These are phyloP conservation scores for Montipora foliosa DNA, from an alignment of 64 coral and sea anemone species.

Conservation along the genomic window DNA sequence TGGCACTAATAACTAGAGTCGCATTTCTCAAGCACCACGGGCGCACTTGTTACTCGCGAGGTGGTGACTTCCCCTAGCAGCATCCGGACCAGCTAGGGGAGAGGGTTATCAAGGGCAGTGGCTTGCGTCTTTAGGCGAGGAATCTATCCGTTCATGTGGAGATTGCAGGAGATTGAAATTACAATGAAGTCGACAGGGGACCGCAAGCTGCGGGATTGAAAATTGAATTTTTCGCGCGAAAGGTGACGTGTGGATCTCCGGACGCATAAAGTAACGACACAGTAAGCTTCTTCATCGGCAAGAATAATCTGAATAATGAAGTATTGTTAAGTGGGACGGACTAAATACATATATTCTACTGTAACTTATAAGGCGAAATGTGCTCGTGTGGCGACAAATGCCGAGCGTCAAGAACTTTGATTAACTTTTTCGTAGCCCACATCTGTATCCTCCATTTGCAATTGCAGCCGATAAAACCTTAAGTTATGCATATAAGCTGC, in stretches of 20 bases:
- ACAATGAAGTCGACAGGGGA: background rate
- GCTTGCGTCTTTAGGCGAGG: background rate
- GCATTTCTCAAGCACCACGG: background rate
- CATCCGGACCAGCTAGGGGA: no score
- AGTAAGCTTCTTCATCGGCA: background rate
- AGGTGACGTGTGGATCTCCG: background rate
- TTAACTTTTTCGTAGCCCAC: background rate
- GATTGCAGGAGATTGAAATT: background rate
- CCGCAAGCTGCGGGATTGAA: background rate
- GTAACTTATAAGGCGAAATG: background rate
- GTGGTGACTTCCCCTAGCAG: background rate
- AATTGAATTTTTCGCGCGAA: slow-evolving; percentile 8
- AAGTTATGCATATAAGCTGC: no score
- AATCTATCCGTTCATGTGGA: background rate
- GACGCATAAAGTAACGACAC: background rate
- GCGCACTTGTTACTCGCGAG: background rate
- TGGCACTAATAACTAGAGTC: background rate
- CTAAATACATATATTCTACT: background rate
- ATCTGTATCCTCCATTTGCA: background rate
- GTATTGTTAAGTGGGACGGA: background rate
- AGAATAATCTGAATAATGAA: background rate
- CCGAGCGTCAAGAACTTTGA: background rate
- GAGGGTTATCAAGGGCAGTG: slow-evolving; percentile 2
- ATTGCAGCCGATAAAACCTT: background rate
- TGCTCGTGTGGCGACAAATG: background rate